phyloP scores from a whole-genome alignment of 2,888 invertebrate genomes.

The Strigamia crassipes region DNA sequence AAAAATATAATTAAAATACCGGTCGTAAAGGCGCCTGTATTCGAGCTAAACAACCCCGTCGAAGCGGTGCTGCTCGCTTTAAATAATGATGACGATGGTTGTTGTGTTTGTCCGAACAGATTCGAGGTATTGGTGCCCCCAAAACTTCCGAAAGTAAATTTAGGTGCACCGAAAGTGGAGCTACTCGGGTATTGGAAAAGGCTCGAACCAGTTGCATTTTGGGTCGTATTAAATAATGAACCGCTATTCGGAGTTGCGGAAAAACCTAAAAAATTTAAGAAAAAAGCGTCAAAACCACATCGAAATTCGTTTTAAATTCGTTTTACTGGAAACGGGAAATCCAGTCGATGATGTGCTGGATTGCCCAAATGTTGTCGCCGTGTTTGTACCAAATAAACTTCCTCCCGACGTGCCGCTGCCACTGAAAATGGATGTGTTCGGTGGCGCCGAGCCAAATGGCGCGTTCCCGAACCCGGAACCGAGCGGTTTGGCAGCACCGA shows the following conservation, averaged over 20 bases:
- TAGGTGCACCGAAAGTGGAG: slow-evolving; percentile 51
- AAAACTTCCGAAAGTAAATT: slow-evolving; percentile 51
- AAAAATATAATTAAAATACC: neutral
- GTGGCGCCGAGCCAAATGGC: slow-evolving; percentile 58
- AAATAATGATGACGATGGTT: slow-evolving; percentile 58
- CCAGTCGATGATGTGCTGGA: slow-evolving; percentile 52
- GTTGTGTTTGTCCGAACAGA: slow-evolving; percentile 53
- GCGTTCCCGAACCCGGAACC: slow-evolving; percentile 64
- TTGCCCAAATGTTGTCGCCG: slow-evolving; percentile 58
- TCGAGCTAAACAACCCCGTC: slow-evolving; percentile 60
- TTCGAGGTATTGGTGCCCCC: slow-evolving; percentile 50
- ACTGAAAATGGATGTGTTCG: slow-evolving; percentile 64
- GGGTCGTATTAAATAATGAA: slow-evolving; percentile 50
- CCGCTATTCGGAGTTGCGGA: slow-evolving; percentile 49
- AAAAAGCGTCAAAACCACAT: neutral
- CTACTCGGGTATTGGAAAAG: slow-evolving; percentile 49
- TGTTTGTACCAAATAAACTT: slow-evolving; percentile 55
- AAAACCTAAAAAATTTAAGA: slow-evolving; percentile 46
- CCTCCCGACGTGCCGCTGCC: slow-evolving; percentile 55
- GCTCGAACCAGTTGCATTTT: slow-evolving; percentile 46
- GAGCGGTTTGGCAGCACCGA: slow-evolving; percentile 64
- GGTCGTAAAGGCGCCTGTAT: slow-evolving; percentile 52
- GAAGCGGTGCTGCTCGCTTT: slow-evolving; percentile 61
- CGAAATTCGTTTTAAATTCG: neutral
- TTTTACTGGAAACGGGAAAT: slow-evolving; percentile 52